phyloP scores from a whole-genome alignment of 2,888 invertebrate species.

The Ptychoptera contaminata region DNA sequence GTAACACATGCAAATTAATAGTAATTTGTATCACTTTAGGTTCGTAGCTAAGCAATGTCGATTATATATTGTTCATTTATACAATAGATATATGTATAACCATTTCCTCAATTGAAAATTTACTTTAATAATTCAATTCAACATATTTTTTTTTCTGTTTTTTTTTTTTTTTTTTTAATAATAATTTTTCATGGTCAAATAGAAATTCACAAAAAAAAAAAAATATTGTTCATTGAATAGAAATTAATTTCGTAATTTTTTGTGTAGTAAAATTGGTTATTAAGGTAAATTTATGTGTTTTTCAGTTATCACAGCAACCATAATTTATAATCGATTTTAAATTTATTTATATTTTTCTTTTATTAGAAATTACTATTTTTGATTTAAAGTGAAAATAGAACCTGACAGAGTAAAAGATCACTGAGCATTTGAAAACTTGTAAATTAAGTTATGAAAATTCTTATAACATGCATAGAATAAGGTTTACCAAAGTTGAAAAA shows the following conservation, averaged over 20 bases:
- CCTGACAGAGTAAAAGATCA: too few relatives aligned
- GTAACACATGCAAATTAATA: background rate
- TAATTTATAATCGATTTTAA: too few relatives aligned
- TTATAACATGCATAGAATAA: too few relatives aligned
- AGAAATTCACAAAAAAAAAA: slow-evolving; percentile 2
- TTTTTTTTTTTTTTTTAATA: background rate
- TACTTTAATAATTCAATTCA: background rate
- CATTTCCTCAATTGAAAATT: slow-evolving; percentile 7
- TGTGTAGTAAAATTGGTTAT: too few relatives aligned
- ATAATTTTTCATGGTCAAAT: background rate
- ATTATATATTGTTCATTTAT: slow-evolving; percentile 1
- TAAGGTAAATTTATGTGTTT: too few relatives aligned
- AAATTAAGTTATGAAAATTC: too few relatives aligned
- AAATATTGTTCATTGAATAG: slow-evolving; percentile 3
- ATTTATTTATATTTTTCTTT: too few relatives aligned
- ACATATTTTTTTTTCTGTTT: background rate
- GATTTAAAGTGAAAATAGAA: too few relatives aligned
- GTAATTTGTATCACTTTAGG: background rate
- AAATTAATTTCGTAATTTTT: background rate
- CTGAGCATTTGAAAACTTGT: too few relatives aligned
- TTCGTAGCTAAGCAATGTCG: background rate
- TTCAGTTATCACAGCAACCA: too few relatives aligned
- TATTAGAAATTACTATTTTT: too few relatives aligned
- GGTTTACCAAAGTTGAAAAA: too few relatives aligned
- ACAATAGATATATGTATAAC: background rate